Percentiles rank a stretch among this genome's conserved stretches.
These are phyloP conservation scores for Cryptops parisi DNA, from an alignment of 2,888 invertebrate genomes.

Conservation along the genomic window DNA sequence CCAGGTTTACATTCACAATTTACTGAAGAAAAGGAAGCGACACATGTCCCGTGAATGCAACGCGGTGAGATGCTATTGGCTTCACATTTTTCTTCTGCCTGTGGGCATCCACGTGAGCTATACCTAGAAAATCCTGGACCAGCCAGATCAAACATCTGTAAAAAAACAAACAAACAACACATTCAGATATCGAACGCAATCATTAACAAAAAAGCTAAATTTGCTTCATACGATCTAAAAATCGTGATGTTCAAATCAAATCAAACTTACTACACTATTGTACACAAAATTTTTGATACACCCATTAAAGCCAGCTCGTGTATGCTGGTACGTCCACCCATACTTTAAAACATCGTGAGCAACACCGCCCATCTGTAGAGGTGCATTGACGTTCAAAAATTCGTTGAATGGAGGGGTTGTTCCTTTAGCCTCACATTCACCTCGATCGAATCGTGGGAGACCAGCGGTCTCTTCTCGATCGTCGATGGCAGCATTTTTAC, in stretches of 20 bases:
- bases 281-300: slow-evolving; percentile 92
- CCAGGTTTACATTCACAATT: slow-evolving; percentile 90
- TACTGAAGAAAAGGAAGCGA: slow-evolving; percentile 65
- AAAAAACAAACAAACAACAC: slow-evolving; percentile 17
- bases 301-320: slow-evolving; percentile 64
- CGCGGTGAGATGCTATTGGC: slow-evolving; percentile 52
- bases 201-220: no score
- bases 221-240: background rate
- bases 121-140: slow-evolving; percentile 68
- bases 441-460: slow-evolving; percentile 73
- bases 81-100: slow-evolving; percentile 82
- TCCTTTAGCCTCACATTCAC: slow-evolving; percentile 76
- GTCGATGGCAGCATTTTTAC: slow-evolving; percentile 73
- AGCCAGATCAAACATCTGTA: slow-evolving; percentile 75
- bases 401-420: slow-evolving; percentile 88
- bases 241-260: no score
- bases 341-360: slow-evolving; percentile 46
- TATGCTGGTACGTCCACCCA: slow-evolving; percentile 17
- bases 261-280: slow-evolving; percentile 50
- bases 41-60: slow-evolving; percentile 79
- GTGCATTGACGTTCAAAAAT: slow-evolving; percentile 88
- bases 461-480: slow-evolving; percentile 74
- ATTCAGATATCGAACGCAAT: no score
- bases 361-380: slow-evolving; percentile 85
- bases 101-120: slow-evolving; percentile 82